Evolutionary conservation across 2,797 vertebrate species (phyloP).

Genomic region (Coregonus suidteri): DNA sequence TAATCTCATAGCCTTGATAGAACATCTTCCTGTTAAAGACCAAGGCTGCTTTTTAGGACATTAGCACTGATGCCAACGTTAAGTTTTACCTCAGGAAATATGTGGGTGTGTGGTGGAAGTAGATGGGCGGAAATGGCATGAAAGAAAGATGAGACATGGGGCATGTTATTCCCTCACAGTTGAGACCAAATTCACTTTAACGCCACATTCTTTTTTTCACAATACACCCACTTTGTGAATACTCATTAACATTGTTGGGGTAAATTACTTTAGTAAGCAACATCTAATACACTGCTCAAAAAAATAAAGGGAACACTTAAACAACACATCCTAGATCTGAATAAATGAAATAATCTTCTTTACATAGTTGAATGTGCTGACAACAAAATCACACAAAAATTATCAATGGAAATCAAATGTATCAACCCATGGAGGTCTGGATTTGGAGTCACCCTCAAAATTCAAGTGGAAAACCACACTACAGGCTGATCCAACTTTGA

Average conservation of each 20-base stretch:
- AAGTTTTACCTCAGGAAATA: neutral
- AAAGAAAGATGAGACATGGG: constrained; percentile 19
- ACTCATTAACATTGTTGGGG: neutral
- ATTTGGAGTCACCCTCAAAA: too few species aligned
- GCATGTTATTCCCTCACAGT: constrained; percentile 7
- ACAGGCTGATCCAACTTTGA: too few species aligned
- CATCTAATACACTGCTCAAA: neutral
- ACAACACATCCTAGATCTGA: too few species aligned
- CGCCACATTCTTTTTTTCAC: neutral
- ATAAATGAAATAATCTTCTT: too few species aligned
- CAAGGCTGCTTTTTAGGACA: neutral
- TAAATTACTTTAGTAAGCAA: neutral
- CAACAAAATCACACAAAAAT: too few species aligned
- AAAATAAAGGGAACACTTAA: too few species aligned
- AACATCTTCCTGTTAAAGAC: neutral
- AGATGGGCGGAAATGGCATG: constrained; percentile 15
- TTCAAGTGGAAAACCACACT: too few species aligned
- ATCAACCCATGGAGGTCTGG: too few species aligned
- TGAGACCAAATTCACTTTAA: neutral
- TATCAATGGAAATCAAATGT: too few species aligned
- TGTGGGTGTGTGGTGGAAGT: constrained; percentile 1
- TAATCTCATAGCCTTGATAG: neutral
- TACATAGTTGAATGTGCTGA: too few species aligned
- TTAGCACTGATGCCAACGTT: neutral
- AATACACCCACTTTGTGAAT: neutral